Evolutionary conservation across 2,797 vertebrate genomes (phyloP).

Genomic region (Sorex maritimensis): DNA sequence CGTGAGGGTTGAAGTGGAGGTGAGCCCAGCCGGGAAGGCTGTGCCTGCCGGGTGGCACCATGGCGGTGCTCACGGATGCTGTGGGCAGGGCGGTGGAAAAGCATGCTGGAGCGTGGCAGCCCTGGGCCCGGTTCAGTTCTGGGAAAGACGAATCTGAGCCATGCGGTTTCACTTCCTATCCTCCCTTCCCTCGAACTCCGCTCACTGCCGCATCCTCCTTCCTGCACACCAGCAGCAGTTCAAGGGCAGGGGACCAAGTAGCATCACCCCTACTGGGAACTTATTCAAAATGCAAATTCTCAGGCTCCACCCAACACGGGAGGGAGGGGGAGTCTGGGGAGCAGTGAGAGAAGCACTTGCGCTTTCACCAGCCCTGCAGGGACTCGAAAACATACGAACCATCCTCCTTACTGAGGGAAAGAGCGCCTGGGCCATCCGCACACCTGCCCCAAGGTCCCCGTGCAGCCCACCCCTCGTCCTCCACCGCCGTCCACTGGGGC

Average conservation of each 20-base stretch:
- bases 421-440: neutral
- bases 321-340: neutral
- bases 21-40: neutral
- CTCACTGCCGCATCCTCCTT: neutral
- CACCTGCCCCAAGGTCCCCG: accelerated
- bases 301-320: neutral
- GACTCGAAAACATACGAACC: neutral
- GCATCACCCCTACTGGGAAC: neutral
- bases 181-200: neutral
- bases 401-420: neutral
- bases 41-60: neutral
- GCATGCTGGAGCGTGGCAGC: neutral
- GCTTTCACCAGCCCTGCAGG: neutral
- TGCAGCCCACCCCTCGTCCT: too few species aligned
- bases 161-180: neutral
- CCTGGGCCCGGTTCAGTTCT: neutral
- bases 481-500: neutral
- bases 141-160: neutral
- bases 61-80: neutral
- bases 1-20: neutral
- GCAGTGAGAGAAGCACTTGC: too few species aligned
- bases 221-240: neutral
- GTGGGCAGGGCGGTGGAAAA: neutral
- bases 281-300: constrained; percentile 13
- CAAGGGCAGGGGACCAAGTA: neutral